Conservation (phyloP, 2,797 vertebrate genomes). For the Urocyon cinereoargenteus region DNA sequence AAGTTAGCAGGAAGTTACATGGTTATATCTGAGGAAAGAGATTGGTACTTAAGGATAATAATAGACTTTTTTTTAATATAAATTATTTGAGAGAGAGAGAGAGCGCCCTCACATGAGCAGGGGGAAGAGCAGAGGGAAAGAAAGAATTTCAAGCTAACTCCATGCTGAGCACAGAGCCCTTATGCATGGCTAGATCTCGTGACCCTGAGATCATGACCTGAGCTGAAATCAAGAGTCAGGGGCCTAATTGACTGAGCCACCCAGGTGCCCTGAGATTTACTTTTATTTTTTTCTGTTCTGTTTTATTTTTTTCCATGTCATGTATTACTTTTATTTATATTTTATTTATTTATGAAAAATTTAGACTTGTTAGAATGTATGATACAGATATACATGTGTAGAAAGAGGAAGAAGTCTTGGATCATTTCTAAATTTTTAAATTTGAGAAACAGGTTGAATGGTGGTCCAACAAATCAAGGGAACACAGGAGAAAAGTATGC, state of each 20-base stretch:
- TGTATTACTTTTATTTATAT: neutral
- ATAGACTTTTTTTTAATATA: neutral
- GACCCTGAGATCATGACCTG: neutral
- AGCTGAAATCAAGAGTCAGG: neutral
- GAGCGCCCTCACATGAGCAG: no score
- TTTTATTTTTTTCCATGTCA: neutral
- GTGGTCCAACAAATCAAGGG: neutral
- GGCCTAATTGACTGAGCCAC: neutral
- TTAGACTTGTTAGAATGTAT: neutral
- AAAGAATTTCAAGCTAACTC: neutral
- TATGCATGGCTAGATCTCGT: neutral
- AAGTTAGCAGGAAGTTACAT: neutral
- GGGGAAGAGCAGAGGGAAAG: neutral
- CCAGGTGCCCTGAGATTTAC: neutral
- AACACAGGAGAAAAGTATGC: neutral
- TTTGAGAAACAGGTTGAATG: neutral
- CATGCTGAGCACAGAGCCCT: neutral
- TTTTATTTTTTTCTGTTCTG: neutral
- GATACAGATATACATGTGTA: neutral
- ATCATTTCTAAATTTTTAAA: neutral
- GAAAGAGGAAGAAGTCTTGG: neutral
- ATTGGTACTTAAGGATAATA: neutral
- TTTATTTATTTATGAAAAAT: neutral
- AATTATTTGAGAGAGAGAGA: neutral
- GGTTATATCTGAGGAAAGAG: neutral